phyloP scores from a whole-genome alignment of 2,113 vertebrate genomes.

The Semnornis frantzii region DNA sequence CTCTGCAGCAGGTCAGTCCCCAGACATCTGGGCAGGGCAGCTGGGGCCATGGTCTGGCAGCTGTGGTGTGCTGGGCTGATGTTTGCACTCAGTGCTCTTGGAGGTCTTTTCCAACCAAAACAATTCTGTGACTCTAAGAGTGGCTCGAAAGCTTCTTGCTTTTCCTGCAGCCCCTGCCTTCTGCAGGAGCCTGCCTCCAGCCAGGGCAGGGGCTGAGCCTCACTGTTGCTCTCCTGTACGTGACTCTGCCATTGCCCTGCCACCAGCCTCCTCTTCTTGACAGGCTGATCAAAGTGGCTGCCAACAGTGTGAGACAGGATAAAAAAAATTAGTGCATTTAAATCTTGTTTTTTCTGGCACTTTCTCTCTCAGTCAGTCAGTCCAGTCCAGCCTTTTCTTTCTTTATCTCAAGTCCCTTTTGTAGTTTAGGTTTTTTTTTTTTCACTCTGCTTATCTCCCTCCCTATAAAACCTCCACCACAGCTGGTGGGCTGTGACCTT shows the following conservation, averaged over 20 bases:
- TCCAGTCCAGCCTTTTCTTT: neutral
- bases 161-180: constrained; percentile 9
- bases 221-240: constrained; percentile 37
- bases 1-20: no score
- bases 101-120: no score
- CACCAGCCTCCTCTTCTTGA: constrained; percentile 49
- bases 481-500: neutral
- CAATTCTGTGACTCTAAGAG: neutral
- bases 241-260: constrained; percentile 52
- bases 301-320: constrained; percentile 47
- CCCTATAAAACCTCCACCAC: neutral
- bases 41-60: no score
- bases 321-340: constrained; percentile 45
- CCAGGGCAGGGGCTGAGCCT: neutral
- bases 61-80: no score
- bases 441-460: neutral
- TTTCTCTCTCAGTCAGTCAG: constrained; percentile 1
- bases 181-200: neutral
- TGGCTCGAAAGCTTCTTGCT: neutral
- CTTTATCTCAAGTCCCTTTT: neutral
- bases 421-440: neutral
- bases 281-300: constrained; percentile 59
- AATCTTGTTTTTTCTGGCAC: constrained; percentile 31
- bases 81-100: no score
- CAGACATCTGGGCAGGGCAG: no score